These are phyloP conservation scores for Hoplodrina blanda DNA, from an alignment of 2,888 invertebrate genomes.

Conservation along the genomic window DNA sequence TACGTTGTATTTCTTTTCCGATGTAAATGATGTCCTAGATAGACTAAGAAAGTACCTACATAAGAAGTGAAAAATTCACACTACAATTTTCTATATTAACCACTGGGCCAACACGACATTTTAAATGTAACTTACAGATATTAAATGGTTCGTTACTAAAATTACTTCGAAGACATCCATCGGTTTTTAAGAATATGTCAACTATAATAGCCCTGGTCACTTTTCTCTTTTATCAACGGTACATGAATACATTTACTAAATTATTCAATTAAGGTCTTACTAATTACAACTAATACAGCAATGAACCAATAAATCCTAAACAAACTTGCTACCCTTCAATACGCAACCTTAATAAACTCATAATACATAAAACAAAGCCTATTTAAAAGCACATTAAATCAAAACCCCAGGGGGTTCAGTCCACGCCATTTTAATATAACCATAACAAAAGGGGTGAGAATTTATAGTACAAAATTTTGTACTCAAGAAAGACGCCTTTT, in stretches of 20 bases:
- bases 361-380: conserved; percentile 52
- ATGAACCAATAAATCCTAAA: conserved; percentile 31
- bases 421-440: conserved; percentile 48
- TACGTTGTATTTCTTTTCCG: too few relatives aligned
- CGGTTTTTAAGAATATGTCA: too few relatives aligned
- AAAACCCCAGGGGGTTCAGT: conserved; percentile 32
- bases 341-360: conserved; percentile 47
- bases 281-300: conserved; percentile 11
- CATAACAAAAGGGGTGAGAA: conserved; percentile 64
- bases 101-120: too few relatives aligned
- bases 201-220: too few relatives aligned
- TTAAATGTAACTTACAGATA: too few relatives aligned
- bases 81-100: too few relatives aligned
- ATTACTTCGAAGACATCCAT: too few relatives aligned
- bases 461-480: conserved; percentile 61
- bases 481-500: conserved; percentile 58
- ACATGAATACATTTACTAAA: neutral
- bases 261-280: conserved; percentile 9
- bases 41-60: too few relatives aligned
- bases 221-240: too few relatives aligned
- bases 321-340: conserved; percentile 54
- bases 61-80: too few relatives aligned
- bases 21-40: too few relatives aligned
- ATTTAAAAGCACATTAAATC: conserved; percentile 64
- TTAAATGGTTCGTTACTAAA: too few relatives aligned